Conservation (phyloP, 2,113 vertebrate species). For the Oreochromis aureus region DNA sequence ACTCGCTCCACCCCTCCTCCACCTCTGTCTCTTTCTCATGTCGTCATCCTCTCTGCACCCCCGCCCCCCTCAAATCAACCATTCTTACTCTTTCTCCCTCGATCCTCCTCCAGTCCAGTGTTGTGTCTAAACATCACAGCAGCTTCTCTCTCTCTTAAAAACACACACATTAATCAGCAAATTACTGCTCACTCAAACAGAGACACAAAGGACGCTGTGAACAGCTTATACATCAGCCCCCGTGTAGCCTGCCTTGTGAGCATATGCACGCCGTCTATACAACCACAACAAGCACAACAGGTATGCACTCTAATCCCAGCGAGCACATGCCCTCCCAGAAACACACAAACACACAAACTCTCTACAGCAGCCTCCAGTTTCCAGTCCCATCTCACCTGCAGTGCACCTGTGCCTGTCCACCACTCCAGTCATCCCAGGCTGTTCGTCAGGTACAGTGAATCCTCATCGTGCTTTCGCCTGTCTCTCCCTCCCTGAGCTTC, state of each 20-base stretch:
- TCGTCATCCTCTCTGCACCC: conserved; percentile 49
- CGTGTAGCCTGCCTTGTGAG: conserved; percentile 3
- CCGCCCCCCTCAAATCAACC: conserved; percentile 7
- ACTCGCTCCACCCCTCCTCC: conserved; percentile 50
- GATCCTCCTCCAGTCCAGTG: neutral
- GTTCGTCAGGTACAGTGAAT: conserved; percentile 66
- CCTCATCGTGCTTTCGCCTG: conserved; percentile 50
- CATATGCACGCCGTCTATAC: conserved; percentile 50
- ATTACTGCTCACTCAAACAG: neutral
- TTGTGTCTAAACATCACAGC: neutral
- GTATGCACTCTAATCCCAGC: conserved; percentile 39
- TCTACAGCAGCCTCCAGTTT: conserved; percentile 1
- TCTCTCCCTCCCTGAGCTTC: conserved; percentile 36
- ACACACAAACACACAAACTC: neutral
- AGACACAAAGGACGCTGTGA: neutral
- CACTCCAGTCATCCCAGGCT: conserved; percentile 60
- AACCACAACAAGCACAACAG: conserved; percentile 62
- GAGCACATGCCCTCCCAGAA: neutral
- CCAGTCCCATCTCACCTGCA: conserved; percentile 60
- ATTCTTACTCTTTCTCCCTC: conserved; percentile 16
- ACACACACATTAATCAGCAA: neutral
- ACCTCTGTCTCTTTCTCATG: conserved; percentile 43
- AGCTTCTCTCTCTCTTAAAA: neutral
- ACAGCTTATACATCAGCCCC: neutral
- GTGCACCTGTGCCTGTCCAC: conserved; percentile 61